Conservation (phyloP, 2,797 vertebrate species). For the Aulostomus chinensis region DNA sequence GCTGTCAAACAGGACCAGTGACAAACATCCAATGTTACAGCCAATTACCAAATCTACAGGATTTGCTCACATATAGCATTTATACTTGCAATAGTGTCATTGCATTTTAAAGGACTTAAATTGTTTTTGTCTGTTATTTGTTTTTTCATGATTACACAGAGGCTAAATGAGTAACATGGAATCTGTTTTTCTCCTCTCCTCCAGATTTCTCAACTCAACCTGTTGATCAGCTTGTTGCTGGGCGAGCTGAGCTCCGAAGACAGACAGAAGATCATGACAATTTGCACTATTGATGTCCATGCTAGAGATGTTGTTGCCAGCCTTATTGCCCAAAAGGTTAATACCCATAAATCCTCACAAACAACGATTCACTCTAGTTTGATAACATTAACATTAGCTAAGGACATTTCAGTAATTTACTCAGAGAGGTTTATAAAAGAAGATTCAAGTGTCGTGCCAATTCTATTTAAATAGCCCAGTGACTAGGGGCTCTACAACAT, state of each 20-base stretch:
- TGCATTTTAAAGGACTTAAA: not conserved
- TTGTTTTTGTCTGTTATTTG: too few relatives aligned
- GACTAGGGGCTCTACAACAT: too few relatives aligned
- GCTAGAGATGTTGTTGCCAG: slow-evolving; percentile 83
- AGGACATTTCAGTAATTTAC: too few relatives aligned
- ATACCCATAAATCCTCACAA: too few relatives aligned
- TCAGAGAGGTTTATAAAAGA: too few relatives aligned
- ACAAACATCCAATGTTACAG: slow-evolving; percentile 66
- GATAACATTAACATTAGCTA: too few relatives aligned
- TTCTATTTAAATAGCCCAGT: too few relatives aligned
- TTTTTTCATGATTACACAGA: too few relatives aligned
- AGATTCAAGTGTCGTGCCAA: too few relatives aligned
- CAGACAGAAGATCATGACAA: slow-evolving; percentile 86
- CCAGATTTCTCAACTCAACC: slow-evolving; percentile 84
- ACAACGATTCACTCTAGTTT: too few relatives aligned
- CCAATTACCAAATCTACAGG: too few relatives aligned
- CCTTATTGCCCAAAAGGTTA: slow-evolving; percentile 83
- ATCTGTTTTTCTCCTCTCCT: slow-evolving; percentile 14
- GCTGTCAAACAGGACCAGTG: slow-evolving; percentile 59
- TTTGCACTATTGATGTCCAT: slow-evolving; percentile 85
- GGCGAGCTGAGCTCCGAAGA: slow-evolving; percentile 81
- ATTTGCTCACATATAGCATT: too few relatives aligned
- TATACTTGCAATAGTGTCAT: not conserved
- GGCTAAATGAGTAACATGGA: not conserved
- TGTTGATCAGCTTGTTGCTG: slow-evolving; percentile 81